These are phyloP conservation scores for Campoletis sonorensis DNA, from an alignment of 1,140 invertebrate genomes.

Conservation along the genomic window DNA sequence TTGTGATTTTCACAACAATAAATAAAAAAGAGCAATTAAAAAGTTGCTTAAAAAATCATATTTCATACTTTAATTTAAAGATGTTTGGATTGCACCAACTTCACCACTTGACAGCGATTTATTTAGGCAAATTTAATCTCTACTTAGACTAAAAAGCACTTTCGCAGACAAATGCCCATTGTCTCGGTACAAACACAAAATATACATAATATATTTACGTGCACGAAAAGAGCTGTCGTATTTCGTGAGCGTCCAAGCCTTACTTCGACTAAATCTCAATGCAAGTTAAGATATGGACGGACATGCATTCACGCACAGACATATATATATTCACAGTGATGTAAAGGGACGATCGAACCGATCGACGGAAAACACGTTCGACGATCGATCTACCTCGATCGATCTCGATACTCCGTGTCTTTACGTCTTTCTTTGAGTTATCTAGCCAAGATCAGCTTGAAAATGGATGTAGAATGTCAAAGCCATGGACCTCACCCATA, in stretches of 20 bases:
- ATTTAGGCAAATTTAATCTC: slow-evolving; percentile 59
- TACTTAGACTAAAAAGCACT: slow-evolving; percentile 23
- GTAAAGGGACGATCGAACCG: slow-evolving; percentile 63
- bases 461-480: slow-evolving; percentile 29
- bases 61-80: too few relatives aligned
- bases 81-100: neutral
- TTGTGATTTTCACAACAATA: too few relatives aligned
- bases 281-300: neutral
- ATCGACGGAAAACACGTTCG: slow-evolving; percentile 62
- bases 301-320: neutral
- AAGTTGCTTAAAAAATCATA: too few relatives aligned
- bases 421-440: slow-evolving; percentile 44
- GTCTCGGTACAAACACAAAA: slow-evolving; percentile 25
- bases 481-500: neutral
- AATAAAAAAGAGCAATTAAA: too few relatives aligned
- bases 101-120: neutral
- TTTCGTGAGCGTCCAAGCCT: neutral
- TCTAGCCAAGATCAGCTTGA: slow-evolving; percentile 35
- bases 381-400: slow-evolving; percentile 62
- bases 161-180: slow-evolving; percentile 52
- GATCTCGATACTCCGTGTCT: slow-evolving; percentile 37
- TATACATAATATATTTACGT: slow-evolving; percentile 1
- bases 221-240: slow-evolving; percentile 10
- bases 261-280: slow-evolving; percentile 60
- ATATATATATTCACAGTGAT: slow-evolving; percentile 58